phyloP scores from a whole-genome alignment of 2,888 invertebrate genomes.

The Zaprionus lineosus region DNA sequence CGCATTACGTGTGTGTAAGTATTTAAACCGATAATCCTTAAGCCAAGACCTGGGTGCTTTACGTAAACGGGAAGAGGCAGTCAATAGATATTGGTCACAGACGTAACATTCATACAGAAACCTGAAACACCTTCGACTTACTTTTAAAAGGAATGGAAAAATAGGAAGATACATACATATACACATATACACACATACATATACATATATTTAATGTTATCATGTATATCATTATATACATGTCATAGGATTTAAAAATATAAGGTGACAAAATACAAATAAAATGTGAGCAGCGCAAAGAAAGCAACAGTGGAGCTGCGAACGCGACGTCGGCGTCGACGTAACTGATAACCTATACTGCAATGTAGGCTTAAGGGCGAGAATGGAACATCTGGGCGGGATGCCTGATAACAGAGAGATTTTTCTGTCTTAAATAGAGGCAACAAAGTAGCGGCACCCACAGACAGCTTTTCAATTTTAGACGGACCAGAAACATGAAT shows the following conservation, averaged over 20 bases:
- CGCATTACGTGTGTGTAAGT: constrained; percentile 5
- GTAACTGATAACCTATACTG: constrained; percentile 36
- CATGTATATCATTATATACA: no score
- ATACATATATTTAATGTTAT: no score
- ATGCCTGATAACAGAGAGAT: constrained; percentile 12
- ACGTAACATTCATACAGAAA: no score
- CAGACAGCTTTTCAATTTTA: constrained; percentile 1
- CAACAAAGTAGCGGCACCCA: constrained; percentile 10
- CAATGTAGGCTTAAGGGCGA: no score
- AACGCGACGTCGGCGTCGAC: not conserved
- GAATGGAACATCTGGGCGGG: not conserved
- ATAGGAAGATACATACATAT: no score
- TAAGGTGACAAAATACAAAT: constrained; percentile 14
- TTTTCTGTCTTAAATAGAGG: constrained; percentile 36
- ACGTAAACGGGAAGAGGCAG: no score
- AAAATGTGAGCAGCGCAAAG: constrained; percentile 9
- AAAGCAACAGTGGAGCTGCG: constrained; percentile 4
- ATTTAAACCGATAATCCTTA: constrained; percentile 44
- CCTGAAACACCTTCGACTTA: no score
- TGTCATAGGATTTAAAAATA: no score
- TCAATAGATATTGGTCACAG: no score
- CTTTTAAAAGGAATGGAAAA: no score
- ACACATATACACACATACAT: no score
- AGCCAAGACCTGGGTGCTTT: constrained; percentile 1
- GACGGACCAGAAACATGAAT: no score